Percentiles rank a stretch among this genome's conserved stretches.
Conservation (phyloP, 23 tunicate genomes). For the Styela clava region DNA sequence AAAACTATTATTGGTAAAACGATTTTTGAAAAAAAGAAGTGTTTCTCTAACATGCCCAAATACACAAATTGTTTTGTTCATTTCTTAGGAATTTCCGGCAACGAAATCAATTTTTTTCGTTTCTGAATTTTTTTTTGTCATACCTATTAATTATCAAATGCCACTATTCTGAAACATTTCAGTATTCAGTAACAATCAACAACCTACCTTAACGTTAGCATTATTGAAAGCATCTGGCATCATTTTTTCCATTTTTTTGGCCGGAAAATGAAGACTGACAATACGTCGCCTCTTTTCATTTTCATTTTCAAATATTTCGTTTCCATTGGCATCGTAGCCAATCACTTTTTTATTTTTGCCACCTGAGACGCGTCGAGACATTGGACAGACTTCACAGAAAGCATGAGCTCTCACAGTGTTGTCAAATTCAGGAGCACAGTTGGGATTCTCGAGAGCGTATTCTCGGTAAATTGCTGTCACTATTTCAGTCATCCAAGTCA, state of each 20-base stretch:
- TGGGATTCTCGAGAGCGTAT: conserved; percentile 27
- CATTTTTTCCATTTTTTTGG: conserved; percentile 19
- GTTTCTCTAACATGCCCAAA: too few species aligned
- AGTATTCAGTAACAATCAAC: too few species aligned
- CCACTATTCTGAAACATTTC: neutral
- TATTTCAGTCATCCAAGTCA: conserved; percentile 29
- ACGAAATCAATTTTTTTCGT: too few species aligned
- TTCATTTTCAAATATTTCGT: conserved; percentile 17
- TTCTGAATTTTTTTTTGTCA: too few species aligned
- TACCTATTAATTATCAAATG: too few species aligned
- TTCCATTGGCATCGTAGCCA: conserved; percentile 21
- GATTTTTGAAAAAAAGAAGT: too few species aligned
- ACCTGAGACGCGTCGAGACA: conserved; percentile 7
- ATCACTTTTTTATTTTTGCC: neutral
- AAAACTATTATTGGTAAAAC: neutral
- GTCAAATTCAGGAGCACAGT: neutral
- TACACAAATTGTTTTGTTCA: too few species aligned
- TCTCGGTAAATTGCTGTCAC: conserved; percentile 26
- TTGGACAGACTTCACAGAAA: conserved; percentile 17
- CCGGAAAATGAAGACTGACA: conserved; percentile 33
- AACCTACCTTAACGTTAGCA: conserved; percentile 6
- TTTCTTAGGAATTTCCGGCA: too few species aligned
- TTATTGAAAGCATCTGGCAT: conserved; percentile 26
- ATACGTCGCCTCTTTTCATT: neutral
- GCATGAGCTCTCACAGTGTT: conserved; percentile 23